A percentile compares a stretch with the other conserved stretches of the same genome.
Evolutionary conservation across 2,888 invertebrate genomes (phyloP).

Genomic region (Prenolepis imparis): DNA sequence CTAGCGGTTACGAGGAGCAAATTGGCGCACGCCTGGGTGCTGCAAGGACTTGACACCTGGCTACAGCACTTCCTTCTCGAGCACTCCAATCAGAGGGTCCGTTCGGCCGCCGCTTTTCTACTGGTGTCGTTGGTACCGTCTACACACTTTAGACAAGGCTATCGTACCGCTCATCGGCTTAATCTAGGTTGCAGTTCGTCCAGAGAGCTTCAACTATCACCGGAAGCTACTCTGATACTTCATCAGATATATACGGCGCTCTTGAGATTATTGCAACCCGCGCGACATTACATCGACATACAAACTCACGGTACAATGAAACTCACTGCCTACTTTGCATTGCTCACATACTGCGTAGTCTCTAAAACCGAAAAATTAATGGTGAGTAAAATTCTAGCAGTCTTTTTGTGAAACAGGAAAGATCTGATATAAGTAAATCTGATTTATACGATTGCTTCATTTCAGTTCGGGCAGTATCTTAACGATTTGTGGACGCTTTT

Average conservation of each 20-base stretch:
- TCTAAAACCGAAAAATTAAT: constrained; percentile 96
- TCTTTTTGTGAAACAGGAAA: neutral
- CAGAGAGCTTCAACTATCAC: constrained; percentile 82
- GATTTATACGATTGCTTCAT: neutral
- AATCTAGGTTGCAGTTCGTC: constrained; percentile 87
- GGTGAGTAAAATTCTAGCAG: constrained; percentile 88
- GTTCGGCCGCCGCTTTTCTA: constrained; percentile 96
- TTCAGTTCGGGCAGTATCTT: constrained; percentile 96
- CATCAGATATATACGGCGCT: constrained; percentile 92
- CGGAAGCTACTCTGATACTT: constrained; percentile 89
- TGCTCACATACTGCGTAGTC: constrained; percentile 96
- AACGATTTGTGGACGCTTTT: constrained; percentile 97
- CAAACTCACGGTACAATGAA: constrained; percentile 96
- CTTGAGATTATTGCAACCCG: constrained; percentile 92
- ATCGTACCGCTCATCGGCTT: constrained; percentile 89
- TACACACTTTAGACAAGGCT: constrained; percentile 95
- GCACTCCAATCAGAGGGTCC: constrained; percentile 94
- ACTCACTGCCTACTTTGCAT: constrained; percentile 96
- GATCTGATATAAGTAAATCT: neutral
- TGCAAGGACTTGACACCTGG: constrained; percentile 97
- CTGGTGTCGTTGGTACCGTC: constrained; percentile 96
- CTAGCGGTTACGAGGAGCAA: constrained; percentile 93
- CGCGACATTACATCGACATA: constrained; percentile 95
- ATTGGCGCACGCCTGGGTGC: constrained; percentile 95
- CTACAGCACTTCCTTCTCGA: constrained; percentile 95